phyloP scores from a whole-genome alignment of 2,797 vertebrate genomes.

The Coccyzus lansbergi region DNA sequence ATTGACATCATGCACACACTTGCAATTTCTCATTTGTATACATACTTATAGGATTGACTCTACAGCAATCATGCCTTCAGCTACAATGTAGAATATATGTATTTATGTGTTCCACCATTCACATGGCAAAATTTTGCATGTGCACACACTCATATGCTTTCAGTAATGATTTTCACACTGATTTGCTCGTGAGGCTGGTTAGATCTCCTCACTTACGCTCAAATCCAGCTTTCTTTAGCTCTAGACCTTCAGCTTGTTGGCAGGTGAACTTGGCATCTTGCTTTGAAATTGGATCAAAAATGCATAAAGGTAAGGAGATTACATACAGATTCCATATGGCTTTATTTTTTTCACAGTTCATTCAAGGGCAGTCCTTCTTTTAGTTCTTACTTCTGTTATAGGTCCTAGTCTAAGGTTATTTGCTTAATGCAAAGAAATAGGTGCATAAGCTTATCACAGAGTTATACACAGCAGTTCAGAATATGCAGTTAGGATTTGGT shows the following conservation, averaged over 20 bases:
- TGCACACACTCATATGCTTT: fast-evolving
- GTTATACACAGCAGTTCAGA: not conserved
- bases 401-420: not conserved
- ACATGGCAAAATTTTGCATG: not conserved
- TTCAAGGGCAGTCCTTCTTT: not conserved
- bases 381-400: not conserved
- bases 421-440: not conserved
- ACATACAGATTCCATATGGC: not conserved
- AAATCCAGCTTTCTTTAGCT: not conserved
- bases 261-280: not conserved
- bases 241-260: not conserved
- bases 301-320: not conserved
- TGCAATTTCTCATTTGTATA: not conserved
- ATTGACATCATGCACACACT: not conserved
- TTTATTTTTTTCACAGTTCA: not conserved
- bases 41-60: not conserved
- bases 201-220: not conserved
- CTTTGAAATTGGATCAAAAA: not conserved
- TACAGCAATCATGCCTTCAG: not conserved
- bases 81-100: not conserved
- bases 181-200: not conserved
- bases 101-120: not conserved
- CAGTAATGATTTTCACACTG: not conserved
- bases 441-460: not conserved
- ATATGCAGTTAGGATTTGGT: not conserved